A percentile compares a stretch with the other conserved stretches of the same genome.
Evolutionary conservation across 1,140 invertebrate species (phyloP).

Genomic region (Lasaia peninsularis): DNA sequence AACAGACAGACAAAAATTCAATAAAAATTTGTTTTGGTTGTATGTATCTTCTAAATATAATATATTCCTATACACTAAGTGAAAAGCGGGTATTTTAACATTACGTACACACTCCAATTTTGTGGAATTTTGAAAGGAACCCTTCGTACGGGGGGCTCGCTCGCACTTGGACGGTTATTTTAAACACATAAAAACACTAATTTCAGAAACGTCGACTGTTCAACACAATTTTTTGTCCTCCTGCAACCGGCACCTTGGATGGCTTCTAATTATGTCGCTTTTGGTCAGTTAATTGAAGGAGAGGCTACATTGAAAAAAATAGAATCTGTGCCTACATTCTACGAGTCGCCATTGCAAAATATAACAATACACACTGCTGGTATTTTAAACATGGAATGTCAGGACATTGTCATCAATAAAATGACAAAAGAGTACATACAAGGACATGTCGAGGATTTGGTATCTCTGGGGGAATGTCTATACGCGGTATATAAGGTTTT

Average conservation of each 20-base stretch:
- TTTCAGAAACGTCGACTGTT: constrained; percentile 78
- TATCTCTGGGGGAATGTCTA: constrained; percentile 39
- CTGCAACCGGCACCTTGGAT: constrained; percentile 86
- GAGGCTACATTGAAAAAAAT: constrained; percentile 69
- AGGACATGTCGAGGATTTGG: constrained; percentile 53
- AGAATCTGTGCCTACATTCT: constrained; percentile 70
- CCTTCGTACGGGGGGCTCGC: no score
- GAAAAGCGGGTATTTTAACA: no score
- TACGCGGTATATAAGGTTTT: constrained; percentile 35
- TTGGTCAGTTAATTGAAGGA: constrained; percentile 82
- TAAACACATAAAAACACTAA: not conserved
- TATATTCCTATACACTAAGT: no score
- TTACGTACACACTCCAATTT: no score
- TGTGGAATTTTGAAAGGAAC: no score
- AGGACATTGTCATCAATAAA: constrained; percentile 53
- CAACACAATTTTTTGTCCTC: constrained; percentile 88
- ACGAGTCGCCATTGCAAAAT: constrained; percentile 65
- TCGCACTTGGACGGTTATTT: no score
- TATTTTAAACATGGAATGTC: constrained; percentile 54
- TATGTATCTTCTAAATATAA: no score
- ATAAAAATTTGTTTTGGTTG: no score
- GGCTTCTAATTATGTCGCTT: constrained; percentile 87
- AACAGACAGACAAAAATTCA: no score
- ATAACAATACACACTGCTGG: constrained; percentile 61
- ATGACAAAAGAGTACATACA: constrained; percentile 50